These are phyloP conservation scores for Epinotia ramella DNA, from an alignment of 2,888 invertebrate genomes.

Conservation along the genomic window DNA sequence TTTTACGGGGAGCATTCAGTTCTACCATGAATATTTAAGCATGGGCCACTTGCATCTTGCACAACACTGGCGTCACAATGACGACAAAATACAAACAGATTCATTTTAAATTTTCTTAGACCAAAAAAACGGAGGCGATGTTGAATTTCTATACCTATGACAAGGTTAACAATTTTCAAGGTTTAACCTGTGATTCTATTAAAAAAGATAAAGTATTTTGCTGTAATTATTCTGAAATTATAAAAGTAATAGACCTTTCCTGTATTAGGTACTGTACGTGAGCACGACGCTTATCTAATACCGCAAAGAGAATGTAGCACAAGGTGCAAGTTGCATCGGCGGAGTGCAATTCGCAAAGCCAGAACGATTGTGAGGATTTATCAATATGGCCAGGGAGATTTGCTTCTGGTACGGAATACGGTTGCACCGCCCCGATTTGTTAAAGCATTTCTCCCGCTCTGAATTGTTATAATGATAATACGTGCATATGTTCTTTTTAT, in stretches of 20 bases:
- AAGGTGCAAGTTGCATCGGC: conserved; percentile 68
- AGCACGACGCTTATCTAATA: conserved; percentile 53
- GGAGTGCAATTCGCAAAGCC: conserved; percentile 73
- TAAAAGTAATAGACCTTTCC: background rate
- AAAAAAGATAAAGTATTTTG: background rate
- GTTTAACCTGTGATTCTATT: too few species aligned
- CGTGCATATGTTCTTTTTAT: background rate
- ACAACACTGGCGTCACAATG: too few species aligned
- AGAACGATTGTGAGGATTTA: conserved; percentile 78
- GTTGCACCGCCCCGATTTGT: conserved; percentile 45
- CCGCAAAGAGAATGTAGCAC: conserved; percentile 68
- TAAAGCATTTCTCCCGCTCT: conserved; percentile 11
- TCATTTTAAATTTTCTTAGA: too few species aligned
- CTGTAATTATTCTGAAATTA: background rate
- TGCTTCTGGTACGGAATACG: conserved; percentile 57
- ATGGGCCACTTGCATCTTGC: too few species aligned
- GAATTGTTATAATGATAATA: conserved; percentile 9
- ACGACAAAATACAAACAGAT: too few species aligned
- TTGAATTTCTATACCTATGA: too few species aligned
- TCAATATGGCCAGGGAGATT: conserved; percentile 70
- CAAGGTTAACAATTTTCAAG: too few species aligned
- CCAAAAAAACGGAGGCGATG: too few species aligned
- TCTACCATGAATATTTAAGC: background rate
- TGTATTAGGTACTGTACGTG: background rate
- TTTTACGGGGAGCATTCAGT: too few species aligned